These are phyloP conservation scores for Dreissena rostriformis DNA, from an alignment of 1,140 invertebrate genomes.

Conservation along the genomic window DNA sequence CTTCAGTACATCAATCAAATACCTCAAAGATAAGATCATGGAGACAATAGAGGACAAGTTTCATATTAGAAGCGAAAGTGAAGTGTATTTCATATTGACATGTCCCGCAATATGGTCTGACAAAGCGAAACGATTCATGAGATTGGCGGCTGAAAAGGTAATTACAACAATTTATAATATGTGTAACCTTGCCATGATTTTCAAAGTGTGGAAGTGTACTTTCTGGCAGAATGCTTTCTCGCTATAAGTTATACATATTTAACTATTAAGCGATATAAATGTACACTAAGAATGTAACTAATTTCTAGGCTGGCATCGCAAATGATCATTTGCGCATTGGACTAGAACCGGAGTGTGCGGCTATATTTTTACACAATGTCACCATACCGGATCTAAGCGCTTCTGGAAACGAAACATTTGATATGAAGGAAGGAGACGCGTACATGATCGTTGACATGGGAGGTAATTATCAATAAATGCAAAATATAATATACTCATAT, in stretches of 20 bases:
- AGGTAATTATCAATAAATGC: neutral
- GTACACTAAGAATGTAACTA: too few relatives aligned
- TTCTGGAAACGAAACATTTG: neutral
- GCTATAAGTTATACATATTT: too few relatives aligned
- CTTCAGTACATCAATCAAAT: conserved; percentile 11
- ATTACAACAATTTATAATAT: neutral
- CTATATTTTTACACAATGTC: conserved; percentile 15
- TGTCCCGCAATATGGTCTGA: conserved; percentile 47
- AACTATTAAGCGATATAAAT: too few relatives aligned
- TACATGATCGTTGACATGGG: conserved; percentile 40
- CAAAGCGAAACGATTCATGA: conserved; percentile 33
- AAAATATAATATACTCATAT: neutral
- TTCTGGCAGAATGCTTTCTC: too few relatives aligned
- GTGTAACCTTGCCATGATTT: too few relatives aligned
- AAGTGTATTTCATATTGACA: conserved; percentile 37
- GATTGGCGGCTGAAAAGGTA: conserved; percentile 36
- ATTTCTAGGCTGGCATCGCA: conserved; percentile 31
- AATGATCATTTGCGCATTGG: conserved; percentile 29
- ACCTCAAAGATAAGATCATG: conserved; percentile 29
- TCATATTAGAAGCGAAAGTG: conserved; percentile 12
- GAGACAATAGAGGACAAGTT: conserved; percentile 1
- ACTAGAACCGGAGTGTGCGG: conserved; percentile 49
- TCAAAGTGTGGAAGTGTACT: too few relatives aligned
- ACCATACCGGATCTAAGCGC: conserved; percentile 1
- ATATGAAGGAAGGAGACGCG: conserved; percentile 13